Percentiles rank a stretch among this genome's conserved stretches.
These are phyloP conservation scores for Hypanus sabinus DNA, from an alignment of 2,113 vertebrate genomes.

Conservation along the genomic window DNA sequence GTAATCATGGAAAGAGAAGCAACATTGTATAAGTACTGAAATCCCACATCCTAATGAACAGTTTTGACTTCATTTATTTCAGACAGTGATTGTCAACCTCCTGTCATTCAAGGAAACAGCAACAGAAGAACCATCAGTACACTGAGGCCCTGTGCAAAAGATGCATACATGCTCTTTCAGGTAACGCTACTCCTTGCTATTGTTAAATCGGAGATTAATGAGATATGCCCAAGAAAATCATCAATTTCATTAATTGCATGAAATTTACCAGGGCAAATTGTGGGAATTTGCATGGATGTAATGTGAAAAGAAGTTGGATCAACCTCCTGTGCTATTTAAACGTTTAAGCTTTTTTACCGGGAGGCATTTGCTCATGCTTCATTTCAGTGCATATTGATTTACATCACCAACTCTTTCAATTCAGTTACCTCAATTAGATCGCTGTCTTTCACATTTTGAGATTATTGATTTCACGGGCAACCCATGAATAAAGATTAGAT, in stretches of 20 bases:
- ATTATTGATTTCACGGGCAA: not conserved
- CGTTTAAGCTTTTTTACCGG: not conserved
- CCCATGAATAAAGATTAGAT: not conserved
- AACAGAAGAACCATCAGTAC: conserved; percentile 88
- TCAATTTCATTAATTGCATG: not conserved
- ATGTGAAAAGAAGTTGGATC: not conserved
- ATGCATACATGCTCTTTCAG: conserved; percentile 99
- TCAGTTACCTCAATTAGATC: not conserved
- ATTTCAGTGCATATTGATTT: not conserved
- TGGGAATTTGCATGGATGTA: not conserved
- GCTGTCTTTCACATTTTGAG: not conserved
- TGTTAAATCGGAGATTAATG: conserved; percentile 36
- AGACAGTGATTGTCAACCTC: conserved; percentile 72
- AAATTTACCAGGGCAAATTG: not conserved
- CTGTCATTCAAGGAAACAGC: conserved; percentile 80
- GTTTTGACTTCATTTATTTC: conserved; percentile 24
- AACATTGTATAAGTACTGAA: not conserved
- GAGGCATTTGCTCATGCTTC: not conserved
- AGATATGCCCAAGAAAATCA: not conserved
- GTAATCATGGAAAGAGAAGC: not conserved
- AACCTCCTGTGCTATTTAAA: not conserved
- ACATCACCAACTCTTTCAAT: not conserved
- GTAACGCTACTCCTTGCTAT: conserved; percentile 50
- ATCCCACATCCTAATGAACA: not conserved
- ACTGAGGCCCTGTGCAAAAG: conserved; percentile 91